Evolutionary conservation across 23 tunicate genomes (phyloP).

Genomic region (Ciona savignyi): DNA sequence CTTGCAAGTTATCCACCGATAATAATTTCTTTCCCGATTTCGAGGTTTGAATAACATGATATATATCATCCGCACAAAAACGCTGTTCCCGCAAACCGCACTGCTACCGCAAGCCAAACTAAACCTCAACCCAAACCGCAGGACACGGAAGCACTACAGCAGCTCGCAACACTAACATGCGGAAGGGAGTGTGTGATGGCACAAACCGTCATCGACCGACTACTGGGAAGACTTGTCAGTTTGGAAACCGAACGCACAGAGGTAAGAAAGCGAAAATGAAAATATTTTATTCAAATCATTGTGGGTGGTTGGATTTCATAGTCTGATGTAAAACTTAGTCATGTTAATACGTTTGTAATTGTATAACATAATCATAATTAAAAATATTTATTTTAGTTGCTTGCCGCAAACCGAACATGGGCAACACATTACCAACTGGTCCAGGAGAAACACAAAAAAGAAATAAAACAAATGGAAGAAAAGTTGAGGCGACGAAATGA

Average conservation of each 20-base stretch:
- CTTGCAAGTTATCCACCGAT: no score
- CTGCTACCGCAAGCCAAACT: no score
- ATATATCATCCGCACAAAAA: no score
- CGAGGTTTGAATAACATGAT: no score
- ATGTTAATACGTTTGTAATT: no score
- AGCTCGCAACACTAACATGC: constrained; percentile 5
- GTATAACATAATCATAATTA: no score
- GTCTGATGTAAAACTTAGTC: no score
- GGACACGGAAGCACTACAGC: background rate
- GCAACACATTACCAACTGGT: constrained; percentile 42
- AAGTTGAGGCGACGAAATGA: background rate
- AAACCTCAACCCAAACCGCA: no score
- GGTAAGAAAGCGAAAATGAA: constrained; percentile 18
- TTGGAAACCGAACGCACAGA: constrained; percentile 51
- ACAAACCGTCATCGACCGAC: constrained; percentile 32
- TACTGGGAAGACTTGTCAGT: constrained; percentile 28
- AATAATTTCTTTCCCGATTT: no score
- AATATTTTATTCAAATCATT: no score
- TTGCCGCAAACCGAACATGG: constrained; percentile 66
- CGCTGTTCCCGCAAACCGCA: no score
- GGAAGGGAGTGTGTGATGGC: constrained; percentile 37
- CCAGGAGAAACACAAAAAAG: constrained; percentile 20
- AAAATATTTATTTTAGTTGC: constrained; percentile 21
- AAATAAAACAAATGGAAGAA: constrained; percentile 16
- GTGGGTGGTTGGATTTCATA: no score